Conservation (phyloP, 1,140 invertebrate genomes). For the Meloidogyne floridensis region DNA sequence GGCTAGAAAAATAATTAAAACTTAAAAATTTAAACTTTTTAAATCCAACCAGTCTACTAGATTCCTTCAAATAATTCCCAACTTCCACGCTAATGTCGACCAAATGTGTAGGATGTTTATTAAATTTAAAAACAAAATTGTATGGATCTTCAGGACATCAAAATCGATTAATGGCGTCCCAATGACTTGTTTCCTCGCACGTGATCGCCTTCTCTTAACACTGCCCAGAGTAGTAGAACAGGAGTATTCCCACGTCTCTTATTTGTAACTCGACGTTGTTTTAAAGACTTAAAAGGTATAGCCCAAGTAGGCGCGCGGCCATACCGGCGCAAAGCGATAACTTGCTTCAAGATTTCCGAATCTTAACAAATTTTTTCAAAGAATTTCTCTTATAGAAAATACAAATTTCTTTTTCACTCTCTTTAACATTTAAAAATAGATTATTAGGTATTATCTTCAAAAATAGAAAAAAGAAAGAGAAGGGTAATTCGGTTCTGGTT, state of each 20-base stretch:
- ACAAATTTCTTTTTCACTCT: too few relatives aligned
- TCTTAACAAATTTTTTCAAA: too few relatives aligned
- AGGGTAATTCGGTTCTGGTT: background rate
- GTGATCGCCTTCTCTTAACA: background rate
- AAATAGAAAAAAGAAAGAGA: background rate
- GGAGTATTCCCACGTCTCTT: background rate
- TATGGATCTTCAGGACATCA: conserved; percentile 50
- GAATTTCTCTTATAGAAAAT: too few relatives aligned
- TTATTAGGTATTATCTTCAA: too few relatives aligned
- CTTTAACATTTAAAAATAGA: too few relatives aligned
- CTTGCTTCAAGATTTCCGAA: too few relatives aligned
- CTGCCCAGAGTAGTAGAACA: background rate
- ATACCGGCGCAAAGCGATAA: too few relatives aligned
- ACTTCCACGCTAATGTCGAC: conserved; percentile 52
- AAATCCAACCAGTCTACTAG: conserved; percentile 45
- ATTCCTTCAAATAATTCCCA: conserved; percentile 63
- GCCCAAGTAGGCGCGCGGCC: too few relatives aligned
- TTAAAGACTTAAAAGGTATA: background rate
- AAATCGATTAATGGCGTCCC: background rate
- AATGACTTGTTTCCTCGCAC: background rate
- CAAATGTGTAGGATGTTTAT: conserved; percentile 60
- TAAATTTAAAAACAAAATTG: conserved; percentile 48
- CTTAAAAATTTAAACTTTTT: conserved; percentile 29
- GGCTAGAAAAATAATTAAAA: conserved; percentile 54
- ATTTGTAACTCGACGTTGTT: background rate